Conservation (phyloP, 1,140 invertebrate genomes). For the Drosophila murphyi region DNA sequence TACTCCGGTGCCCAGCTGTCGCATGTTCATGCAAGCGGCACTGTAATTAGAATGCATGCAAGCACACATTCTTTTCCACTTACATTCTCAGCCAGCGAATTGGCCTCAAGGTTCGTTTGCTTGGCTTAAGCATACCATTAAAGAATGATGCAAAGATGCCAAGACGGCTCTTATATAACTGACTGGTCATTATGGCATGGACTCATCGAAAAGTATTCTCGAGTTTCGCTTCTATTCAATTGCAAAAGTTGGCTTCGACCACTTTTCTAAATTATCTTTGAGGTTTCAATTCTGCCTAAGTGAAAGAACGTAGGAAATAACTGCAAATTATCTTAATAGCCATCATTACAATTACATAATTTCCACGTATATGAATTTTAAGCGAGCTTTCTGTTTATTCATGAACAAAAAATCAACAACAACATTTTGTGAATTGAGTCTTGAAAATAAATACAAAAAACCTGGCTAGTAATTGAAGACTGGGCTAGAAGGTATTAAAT, state of each 20-base stretch:
- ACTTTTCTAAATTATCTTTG: slow-evolving; percentile 12
- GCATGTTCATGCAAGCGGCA: slow-evolving; percentile 40
- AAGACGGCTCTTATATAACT: slow-evolving; percentile 21
- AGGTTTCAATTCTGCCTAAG: not conserved
- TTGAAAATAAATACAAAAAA: too few relatives aligned
- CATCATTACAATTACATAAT: slow-evolving; percentile 1
- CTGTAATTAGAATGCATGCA: slow-evolving; percentile 78
- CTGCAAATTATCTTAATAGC: slow-evolving; percentile 6
- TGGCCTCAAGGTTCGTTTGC: slow-evolving; percentile 40
- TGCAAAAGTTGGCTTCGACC: not conserved
- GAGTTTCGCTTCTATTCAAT: not conserved
- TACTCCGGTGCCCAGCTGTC: not conserved
- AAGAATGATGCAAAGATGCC: slow-evolving; percentile 37
- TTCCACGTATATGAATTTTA: not conserved
- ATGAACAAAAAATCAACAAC: too few relatives aligned
- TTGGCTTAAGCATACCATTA: slow-evolving; percentile 36
- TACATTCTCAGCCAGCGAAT: slow-evolving; percentile 21
- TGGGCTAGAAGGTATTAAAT: too few relatives aligned
- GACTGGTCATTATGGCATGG: slow-evolving; percentile 2
- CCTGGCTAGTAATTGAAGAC: too few relatives aligned
- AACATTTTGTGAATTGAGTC: too few relatives aligned
- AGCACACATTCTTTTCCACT: slow-evolving; percentile 62
- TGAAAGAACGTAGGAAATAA: not conserved
- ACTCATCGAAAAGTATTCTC: not conserved
- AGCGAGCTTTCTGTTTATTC: not conserved